A percentile compares a stretch with the other conserved stretches of the same genome.
phyloP scores from a whole-genome alignment of 2,113 vertebrate genomes.

The Hypanus sabinus region DNA sequence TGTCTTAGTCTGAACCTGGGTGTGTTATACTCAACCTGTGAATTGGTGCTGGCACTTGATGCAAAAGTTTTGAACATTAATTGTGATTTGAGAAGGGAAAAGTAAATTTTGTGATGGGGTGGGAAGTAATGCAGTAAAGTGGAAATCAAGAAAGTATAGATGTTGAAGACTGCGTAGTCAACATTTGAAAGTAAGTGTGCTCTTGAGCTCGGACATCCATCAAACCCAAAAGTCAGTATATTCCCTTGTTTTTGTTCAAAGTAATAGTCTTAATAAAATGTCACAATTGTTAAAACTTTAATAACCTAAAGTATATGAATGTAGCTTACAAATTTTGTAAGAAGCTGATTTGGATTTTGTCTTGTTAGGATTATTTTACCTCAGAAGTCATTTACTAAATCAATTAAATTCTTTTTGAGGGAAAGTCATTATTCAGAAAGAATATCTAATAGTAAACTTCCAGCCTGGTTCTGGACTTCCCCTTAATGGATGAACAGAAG shows the following conservation, averaged over 20 bases:
- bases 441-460: background rate
- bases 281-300: background rate
- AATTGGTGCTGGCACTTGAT: background rate
- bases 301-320: no score
- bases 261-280: background rate
- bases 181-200: background rate
- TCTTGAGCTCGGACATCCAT: background rate
- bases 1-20: background rate
- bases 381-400: background rate
- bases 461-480: background rate
- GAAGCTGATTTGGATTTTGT: background rate
- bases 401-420: background rate
- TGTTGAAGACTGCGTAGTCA: background rate
- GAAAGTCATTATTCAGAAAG: background rate
- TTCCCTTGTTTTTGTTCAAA: background rate
- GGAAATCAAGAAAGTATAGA: background rate
- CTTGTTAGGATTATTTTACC: background rate
- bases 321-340: background rate
- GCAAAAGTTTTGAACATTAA: no score
- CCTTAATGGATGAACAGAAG: background rate
- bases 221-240: background rate
- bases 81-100: background rate
- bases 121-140: background rate
- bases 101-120: background rate
- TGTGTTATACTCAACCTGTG: background rate